Base-by-base conservation (phyloP, 2,113 vertebrate genomes). In the Pogonocichla stellata region DNA sequence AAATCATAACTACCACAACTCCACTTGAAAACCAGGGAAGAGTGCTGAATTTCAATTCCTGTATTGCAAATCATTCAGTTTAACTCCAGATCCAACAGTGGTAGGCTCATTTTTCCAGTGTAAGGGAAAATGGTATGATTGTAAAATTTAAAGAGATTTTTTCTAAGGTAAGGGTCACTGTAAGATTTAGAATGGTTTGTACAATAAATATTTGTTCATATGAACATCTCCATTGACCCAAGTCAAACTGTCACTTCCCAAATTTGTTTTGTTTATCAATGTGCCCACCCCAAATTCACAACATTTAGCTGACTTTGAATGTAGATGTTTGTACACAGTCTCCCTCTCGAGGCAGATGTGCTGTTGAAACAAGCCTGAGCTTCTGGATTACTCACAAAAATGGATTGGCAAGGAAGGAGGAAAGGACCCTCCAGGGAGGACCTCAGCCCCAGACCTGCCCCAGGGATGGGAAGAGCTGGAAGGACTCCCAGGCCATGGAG, bases 391-490 rank as follows among this genome's bases (percentile, higher is more conserved):
- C 15, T 58, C n/a, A 14, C 0, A 0, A 18, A 72, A 80, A 80
- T 0, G 5, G 38, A 12, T 0, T 50, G 34, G 28, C 47, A 50
- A 51, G 31, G 31, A 75, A 24, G n/a, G 40, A 72, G 31, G 20
- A 53, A n/a, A 82, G 23, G 13, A 18, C 13, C 12, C 61, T 51
- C 4, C 22, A 82, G 42, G 38, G 23, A 40, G 22, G 33, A 20
- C 4, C 47, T 47, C 45, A 86, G 40, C 43, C 20, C 31, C 8
- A 14, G 29, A 36, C 42, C 43, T 16, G 16, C 4, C 47, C 31
- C 51, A 40, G 34, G 0, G 1, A 42, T 6, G 36, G 12, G 8
- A 34, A 57, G 2, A 7, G 14, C 53, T 36, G 26, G 10, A 71
- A 79, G 38, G 33, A 36, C 12, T 51, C 67, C 43, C 34, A 62